Percentiles rank a stretch among this genome's conserved stretches.
These are phyloP conservation scores for Lithophane semibrunnea DNA, from an alignment of 2,888 invertebrate species.

Conservation along the genomic window DNA sequence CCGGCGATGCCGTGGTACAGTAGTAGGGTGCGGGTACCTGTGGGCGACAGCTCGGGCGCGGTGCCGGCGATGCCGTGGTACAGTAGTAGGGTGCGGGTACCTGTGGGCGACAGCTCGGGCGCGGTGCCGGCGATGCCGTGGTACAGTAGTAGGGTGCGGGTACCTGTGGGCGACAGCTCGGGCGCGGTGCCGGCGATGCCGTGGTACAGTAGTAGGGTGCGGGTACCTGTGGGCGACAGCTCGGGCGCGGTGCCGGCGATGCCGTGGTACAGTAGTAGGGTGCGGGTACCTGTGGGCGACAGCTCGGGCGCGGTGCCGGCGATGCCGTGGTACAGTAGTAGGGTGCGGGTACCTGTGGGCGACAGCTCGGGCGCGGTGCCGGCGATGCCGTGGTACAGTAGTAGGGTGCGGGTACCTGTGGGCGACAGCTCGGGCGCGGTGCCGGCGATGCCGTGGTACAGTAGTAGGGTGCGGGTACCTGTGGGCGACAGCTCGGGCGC, in stretches of 20 bases:
- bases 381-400: slow-evolving; percentile 93
- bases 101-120: slow-evolving; percentile 75
- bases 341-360: slow-evolving; percentile 58
- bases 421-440: slow-evolving; percentile 90
- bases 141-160: no score
- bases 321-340: slow-evolving; percentile 91
- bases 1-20: slow-evolving; percentile 95
- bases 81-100: slow-evolving; percentile 42
- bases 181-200: slow-evolving; percentile 98
- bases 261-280: slow-evolving; percentile 84
- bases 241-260: slow-evolving; percentile 96
- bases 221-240: slow-evolving; percentile 61
- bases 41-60: slow-evolving; percentile 84
- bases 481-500: slow-evolving; percentile 84
- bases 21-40: slow-evolving; percentile 51
- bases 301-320: slow-evolving; percentile 95
- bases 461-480: slow-evolving; percentile 48
- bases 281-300: slow-evolving; percentile 60
- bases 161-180: slow-evolving; percentile 72
- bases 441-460: slow-evolving; percentile 95
- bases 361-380: slow-evolving; percentile 93
- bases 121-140: slow-evolving; percentile 97
- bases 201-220: neutral
- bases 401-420: slow-evolving; percentile 51
- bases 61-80: slow-evolving; percentile 97